Conservation (phyloP, 1,140 invertebrate genomes). For the Drosophila mauritiana region DNA sequence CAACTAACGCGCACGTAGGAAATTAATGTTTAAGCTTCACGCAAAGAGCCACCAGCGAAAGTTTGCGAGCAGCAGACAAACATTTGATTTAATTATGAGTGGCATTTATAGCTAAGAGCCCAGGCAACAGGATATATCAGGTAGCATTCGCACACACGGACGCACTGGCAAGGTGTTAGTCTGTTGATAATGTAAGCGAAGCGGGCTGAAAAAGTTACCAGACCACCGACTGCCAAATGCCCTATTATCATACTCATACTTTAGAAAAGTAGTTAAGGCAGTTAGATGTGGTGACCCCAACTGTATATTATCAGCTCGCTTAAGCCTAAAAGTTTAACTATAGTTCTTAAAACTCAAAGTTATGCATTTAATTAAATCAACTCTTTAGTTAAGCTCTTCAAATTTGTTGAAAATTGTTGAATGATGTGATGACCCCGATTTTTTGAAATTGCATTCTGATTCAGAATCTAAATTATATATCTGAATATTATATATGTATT, state of each 20-base stretch:
- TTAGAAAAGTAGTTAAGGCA: no score
- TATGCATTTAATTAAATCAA: no score
- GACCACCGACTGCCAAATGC: conserved; percentile 27
- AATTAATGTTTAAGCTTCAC: conserved; percentile 81
- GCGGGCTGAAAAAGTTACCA: conserved; percentile 23
- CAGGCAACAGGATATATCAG: conserved; percentile 53
- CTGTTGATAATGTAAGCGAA: conserved; percentile 83
- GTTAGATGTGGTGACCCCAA: not conserved
- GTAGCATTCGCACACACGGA: conserved; percentile 43
- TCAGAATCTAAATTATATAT: no score
- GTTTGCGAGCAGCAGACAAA: conserved; percentile 72
- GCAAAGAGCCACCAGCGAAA: conserved; percentile 55
- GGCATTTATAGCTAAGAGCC: conserved; percentile 81
- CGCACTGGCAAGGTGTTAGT: conserved; percentile 77
- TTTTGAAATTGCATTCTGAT: no score
- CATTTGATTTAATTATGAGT: conserved; percentile 85
- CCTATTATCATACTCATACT: conserved; percentile 1
- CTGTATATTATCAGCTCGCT: no score
- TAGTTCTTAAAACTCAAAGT: no score
- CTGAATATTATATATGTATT: no score
- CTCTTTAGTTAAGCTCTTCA: no score
- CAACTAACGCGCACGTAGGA: conserved; percentile 52
- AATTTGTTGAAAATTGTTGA: no score
- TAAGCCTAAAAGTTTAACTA: no score
- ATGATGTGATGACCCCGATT: not conserved